These are phyloP conservation scores for Sebastes fasciatus DNA, from an alignment of 2,113 vertebrate genomes.

Conservation along the genomic window DNA sequence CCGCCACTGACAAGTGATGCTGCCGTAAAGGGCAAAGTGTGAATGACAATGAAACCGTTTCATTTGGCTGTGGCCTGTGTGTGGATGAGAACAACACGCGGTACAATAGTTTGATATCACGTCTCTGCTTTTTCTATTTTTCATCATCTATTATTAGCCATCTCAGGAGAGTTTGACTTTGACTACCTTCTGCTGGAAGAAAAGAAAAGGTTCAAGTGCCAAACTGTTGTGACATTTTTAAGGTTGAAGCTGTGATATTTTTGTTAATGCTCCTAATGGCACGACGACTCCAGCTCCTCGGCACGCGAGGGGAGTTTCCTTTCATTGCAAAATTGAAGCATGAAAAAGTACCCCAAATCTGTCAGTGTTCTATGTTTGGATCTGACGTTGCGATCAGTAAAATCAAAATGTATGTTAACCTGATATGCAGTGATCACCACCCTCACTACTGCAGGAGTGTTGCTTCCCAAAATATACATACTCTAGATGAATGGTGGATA, in stretches of 20 bases:
- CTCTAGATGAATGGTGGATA: background rate
- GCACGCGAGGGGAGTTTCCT: background rate
- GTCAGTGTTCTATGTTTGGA: background rate
- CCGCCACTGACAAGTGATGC: slow-evolving; percentile 22
- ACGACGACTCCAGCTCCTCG: background rate
- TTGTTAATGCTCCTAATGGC: slow-evolving; percentile 13
- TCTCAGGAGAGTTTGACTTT: slow-evolving; percentile 51
- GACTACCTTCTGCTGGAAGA: slow-evolving; percentile 24
- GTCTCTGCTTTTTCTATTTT: slow-evolving; percentile 44
- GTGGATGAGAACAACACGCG: slow-evolving; percentile 23
- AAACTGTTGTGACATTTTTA: slow-evolving; percentile 43
- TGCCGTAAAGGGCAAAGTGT: slow-evolving; percentile 9
- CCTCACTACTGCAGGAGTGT: background rate
- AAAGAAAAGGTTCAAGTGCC: slow-evolving; percentile 21
- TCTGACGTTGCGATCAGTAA: slow-evolving; percentile 11
- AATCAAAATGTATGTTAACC: background rate
- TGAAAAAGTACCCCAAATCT: slow-evolving; percentile 11
- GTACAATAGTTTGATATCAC: slow-evolving; percentile 44
- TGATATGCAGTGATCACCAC: background rate
- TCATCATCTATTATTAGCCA: slow-evolving; percentile 51
- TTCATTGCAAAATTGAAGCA: background rate
- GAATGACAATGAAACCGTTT: slow-evolving; percentile 42
- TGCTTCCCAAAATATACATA: slow-evolving; percentile 1
- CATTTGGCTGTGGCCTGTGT: slow-evolving; percentile 37
- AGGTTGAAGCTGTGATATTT: slow-evolving; percentile 26